Evolutionary conservation across 2,113 vertebrate genomes (phyloP), one percentile per base, ranked within the genome.

Genomic region (Eublepharis macularius): DNA sequence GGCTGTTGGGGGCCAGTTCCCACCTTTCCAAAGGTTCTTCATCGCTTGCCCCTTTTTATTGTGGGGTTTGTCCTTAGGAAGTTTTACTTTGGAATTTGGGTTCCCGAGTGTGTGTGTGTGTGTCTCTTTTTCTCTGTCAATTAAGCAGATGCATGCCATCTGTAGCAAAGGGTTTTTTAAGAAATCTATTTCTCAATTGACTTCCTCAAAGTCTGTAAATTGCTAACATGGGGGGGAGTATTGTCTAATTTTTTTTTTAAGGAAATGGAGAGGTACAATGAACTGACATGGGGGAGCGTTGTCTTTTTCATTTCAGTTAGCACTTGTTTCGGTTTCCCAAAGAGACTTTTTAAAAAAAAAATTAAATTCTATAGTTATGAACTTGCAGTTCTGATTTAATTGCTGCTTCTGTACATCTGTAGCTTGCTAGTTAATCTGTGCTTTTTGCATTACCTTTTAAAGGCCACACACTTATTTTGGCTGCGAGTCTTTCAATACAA

Each of bases 371-470:
- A 3, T 34, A 1, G 39, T 29, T 69, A 2, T 32, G 43, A 65
- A 13, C 32, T 65, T 26, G 0, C 13, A 39, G 2, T 3, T 21
- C 5, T 76, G 6, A n/a, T 82, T 32, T 82, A 84, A 86, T 54
- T 77, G 79, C 76, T 74, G n/a, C 70, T 14, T 73, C 32, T 73
- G 60, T 21, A 87, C 88, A 92, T 2, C 63, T 76, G 81, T 75
- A 70, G 76, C n/a, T 85, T 65, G 0, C 36, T 89, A 54, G 66
- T n/a, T 82, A 39, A 24, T 41, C 6, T 1, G 0, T 51, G 32
- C 82, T 85, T 82, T 65, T 80, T 78, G 39, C 73, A 66, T 85
- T 89, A 1, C 19, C 4, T 82, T 77, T 80, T 69, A 85, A 90
- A 91, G 76, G 70, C 88, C 72, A 17, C 26, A 2, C 11, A 60